phyloP scores from a whole-genome alignment of 2,113 vertebrate species.

The Triplophysa siluroides region DNA sequence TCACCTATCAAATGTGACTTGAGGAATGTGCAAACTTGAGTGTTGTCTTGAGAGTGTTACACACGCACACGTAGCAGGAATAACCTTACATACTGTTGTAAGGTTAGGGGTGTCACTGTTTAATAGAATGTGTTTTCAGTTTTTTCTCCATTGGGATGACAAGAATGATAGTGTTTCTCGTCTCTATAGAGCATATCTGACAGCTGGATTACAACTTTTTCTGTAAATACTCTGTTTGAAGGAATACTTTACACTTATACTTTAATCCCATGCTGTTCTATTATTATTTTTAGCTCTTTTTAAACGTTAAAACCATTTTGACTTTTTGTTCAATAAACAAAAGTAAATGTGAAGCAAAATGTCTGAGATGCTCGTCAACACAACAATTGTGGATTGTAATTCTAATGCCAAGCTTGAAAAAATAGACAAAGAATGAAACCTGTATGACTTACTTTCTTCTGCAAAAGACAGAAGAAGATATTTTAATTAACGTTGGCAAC shows the following conservation, averaged over 20 bases:
- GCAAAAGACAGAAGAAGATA: too few species aligned
- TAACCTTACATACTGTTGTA: background rate
- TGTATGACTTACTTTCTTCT: too few species aligned
- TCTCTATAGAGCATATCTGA: background rate
- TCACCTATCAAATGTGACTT: background rate
- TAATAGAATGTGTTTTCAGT: background rate
- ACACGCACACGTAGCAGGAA: background rate
- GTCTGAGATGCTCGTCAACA: too few species aligned
- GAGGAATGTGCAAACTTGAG: background rate
- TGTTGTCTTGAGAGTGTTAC: background rate
- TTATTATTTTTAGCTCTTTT: too few species aligned
- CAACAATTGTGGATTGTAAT: too few species aligned
- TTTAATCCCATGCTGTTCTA: too few species aligned
- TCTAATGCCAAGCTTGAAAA: too few species aligned
- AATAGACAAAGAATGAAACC: too few species aligned
- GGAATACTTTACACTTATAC: background rate
- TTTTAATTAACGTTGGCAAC: too few species aligned
- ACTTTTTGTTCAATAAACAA: too few species aligned
- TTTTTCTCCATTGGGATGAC: background rate
- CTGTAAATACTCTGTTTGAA: background rate
- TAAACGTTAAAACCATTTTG: too few species aligned
- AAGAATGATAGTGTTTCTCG: slow-evolving; percentile 1
- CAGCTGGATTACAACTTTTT: background rate
- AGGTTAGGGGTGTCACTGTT: background rate
- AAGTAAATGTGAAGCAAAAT: too few species aligned